Base-by-base conservation (phyloP, 2,888 invertebrate genomes). In the Hipparchia sbordonii region DNA sequence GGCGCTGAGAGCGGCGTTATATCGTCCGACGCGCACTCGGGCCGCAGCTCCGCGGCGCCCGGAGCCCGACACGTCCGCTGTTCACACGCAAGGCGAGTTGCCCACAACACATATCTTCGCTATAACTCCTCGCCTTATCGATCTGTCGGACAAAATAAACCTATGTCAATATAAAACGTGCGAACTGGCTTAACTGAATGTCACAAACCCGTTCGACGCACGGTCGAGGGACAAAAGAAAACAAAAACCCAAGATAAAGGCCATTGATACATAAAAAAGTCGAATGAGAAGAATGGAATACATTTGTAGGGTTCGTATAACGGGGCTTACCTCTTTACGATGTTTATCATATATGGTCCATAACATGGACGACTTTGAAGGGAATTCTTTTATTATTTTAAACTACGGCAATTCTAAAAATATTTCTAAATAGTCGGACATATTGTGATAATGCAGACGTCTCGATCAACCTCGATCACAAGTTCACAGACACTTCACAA, bases 401-500 rank as follows among this genome's bases (percentile, higher is more conserved):
- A 81, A 86, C 84, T 86, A 90, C 80, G 84, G 84, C 89, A 88
- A 89, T 86, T 91, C 92, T 93, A 93, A 93, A 93, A 92, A 93
- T 93, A 93, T 93, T 92, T 90, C 90, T 86, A 93, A 92, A 91
- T 91, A 89, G 93, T 93, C 94, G 89, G 94, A 94, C 94, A 94
- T 94, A 92, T 94, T 82, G 82, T 79, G 80, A 81, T 82, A 79
- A 79, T 93, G 92, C 89, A 92, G 92, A 92, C 92, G 90, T 92
- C 89, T 92, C 86, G 57, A 57, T 48, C 52, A 54, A 5, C 12
- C 52, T 54, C 52, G 86, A 86, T 89, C 89, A 88, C 87, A 79
- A 76, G 75, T 77, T 78, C 78, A 79, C 76, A 78, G 68, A 68
- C 52, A 65, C 39, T 39, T 39, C 39, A 39, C 39, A 39, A 39